Evolutionary conservation across 2,888 invertebrate species (phyloP).

Genomic region (Brassicogethes aeneus): DNA sequence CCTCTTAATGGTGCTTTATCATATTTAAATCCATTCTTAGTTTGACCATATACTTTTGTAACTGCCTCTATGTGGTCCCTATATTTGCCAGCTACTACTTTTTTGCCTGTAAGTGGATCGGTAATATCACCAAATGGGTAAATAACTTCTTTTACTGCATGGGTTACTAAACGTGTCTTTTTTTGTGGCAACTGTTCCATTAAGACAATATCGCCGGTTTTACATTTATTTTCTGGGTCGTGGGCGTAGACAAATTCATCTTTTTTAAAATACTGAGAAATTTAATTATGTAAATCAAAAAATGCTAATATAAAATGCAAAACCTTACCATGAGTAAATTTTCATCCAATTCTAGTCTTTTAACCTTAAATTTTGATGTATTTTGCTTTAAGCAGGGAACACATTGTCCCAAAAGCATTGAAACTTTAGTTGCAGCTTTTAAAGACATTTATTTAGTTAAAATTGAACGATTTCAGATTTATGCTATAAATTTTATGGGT

Average conservation of each 20-base stretch:
- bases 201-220: slow-evolving; percentile 75
- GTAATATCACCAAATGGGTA: slow-evolving; percentile 76
- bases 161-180: slow-evolving; percentile 67
- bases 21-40: slow-evolving; percentile 62
- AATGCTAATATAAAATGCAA: no score
- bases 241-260: slow-evolving; percentile 65
- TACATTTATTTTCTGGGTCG: slow-evolving; percentile 68
- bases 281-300: no score
- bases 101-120: slow-evolving; percentile 79
- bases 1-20: slow-evolving; percentile 70
- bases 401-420: slow-evolving; percentile 66
- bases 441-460: slow-evolving; percentile 21
- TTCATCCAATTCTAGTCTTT: slow-evolving; percentile 63
- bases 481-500: not conserved
- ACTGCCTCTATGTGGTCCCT: slow-evolving; percentile 65
- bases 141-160: slow-evolving; percentile 69
- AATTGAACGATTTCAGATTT: no score
- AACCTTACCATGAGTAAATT: slow-evolving; percentile 72
- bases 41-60: slow-evolving; percentile 60
- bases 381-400: slow-evolving; percentile 69
- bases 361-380: slow-evolving; percentile 70
- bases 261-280: slow-evolving; percentile 68
- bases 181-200: slow-evolving; percentile 65
- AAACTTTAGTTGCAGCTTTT: slow-evolving; percentile 42
- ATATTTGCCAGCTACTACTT: slow-evolving; percentile 62